Percentiles rank a stretch among this genome's conserved stretches.
phyloP scores from a whole-genome alignment of 2,888 invertebrate species.

The Polietes domitor region DNA sequence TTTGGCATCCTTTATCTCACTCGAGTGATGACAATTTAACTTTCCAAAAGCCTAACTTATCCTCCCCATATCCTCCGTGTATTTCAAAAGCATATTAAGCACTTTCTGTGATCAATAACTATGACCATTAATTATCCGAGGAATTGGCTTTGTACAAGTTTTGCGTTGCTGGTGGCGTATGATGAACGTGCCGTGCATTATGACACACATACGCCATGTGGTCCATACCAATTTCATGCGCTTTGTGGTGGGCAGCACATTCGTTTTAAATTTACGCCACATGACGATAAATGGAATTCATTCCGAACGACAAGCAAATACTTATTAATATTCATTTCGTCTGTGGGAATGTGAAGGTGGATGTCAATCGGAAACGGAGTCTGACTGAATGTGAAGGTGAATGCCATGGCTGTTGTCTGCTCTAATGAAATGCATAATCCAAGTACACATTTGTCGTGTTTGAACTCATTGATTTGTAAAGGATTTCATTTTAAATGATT shows the following conservation, averaged over 20 bases:
- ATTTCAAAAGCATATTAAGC: too few species aligned
- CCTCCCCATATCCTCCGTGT: too few species aligned
- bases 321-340: not conserved
- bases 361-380: not conserved
- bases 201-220: constrained; percentile 1
- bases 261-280: not conserved
- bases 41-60: too few species aligned
- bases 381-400: not conserved
- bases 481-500: not conserved
- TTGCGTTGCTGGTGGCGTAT: too few species aligned
- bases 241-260: not conserved
- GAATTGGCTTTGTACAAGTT: too few species aligned
- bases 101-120: too few species aligned
- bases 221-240: too few species aligned
- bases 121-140: too few species aligned
- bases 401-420: not conserved
- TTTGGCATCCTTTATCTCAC: too few species aligned
- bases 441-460: not conserved
- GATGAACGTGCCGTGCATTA: not conserved
- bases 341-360: not conserved
- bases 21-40: too few species aligned
- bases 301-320: not conserved
- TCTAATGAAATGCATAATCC: not conserved
- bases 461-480: constrained; percentile 1
- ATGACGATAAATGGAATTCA: not conserved